Evolutionary conservation across 2,888 invertebrate genomes (phyloP), one percentile per base, ranked within the genome.

Genomic region (Galeruca laticollis): DNA sequence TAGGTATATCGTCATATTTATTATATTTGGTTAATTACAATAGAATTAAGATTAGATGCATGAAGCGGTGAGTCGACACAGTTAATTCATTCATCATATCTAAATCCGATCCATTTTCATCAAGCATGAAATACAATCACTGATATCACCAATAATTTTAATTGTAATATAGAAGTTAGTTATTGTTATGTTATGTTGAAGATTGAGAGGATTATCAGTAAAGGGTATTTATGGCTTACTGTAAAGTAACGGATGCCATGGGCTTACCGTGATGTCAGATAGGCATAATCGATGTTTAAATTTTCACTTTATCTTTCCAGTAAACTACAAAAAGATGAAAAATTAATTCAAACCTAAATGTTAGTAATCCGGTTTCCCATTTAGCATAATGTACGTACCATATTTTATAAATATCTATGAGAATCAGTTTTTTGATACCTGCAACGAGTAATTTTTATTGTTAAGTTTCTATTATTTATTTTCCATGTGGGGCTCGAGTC

Each of bases 111-210:
- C 47, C 47, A 47, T 15, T 47, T 47, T 47, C 9, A 47, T 18
- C 6, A 15, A 47, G 8, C 15, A 47, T 47, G 10, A 47, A 15
- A 9, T 47, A 47, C 9, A 40, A 47, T 47, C 47, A 15, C n/a
- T 43, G 43, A 43, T 43, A 43, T 43, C 43, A 43, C 43, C 15
- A 43, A 43, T 43, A n/a, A 43, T 47, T 47, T 47, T 47, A 18
- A 15, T 47, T 15, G 15, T 47, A 15, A 47, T 15, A 18, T 47
- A 47, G 15, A 47, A 9, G 1, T 2, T 18, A 15, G 47, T 8
- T 18, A 47, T 47, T 37, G 33, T 33, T 6, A 6, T 33, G 33
- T 33, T 26, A 26, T 26, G 3, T 1, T 26, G 1, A 26, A 6
- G 26, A 26, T 26, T 26, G 26, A 26, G n/a, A n/a, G n/a, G n/a